Percentiles rank a stretch among this genome's conserved stretches.
Conservation (phyloP, 92 coral and sea anemone genomes). For the Siderastrea siderea region DNA sequence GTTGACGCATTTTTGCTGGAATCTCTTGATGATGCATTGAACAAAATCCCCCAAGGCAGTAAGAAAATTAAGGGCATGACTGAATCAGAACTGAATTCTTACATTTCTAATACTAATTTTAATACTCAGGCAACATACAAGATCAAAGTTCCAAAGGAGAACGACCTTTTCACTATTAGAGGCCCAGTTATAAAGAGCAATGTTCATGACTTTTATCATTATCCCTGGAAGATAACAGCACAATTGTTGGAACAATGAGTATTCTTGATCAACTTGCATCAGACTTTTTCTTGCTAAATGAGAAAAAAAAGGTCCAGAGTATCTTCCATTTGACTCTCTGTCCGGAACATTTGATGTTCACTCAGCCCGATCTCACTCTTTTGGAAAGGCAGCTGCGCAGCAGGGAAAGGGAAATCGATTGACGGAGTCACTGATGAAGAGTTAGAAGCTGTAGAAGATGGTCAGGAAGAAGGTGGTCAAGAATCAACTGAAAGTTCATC, state of each 20-base stretch:
- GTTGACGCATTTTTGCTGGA: slow-evolving; percentile 34
- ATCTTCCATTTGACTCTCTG: slow-evolving; percentile 56
- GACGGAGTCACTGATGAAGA: slow-evolving; percentile 32
- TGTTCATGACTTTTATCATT: slow-evolving; percentile 48
- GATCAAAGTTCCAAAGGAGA: slow-evolving; percentile 47
- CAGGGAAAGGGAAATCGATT: slow-evolving; percentile 19
- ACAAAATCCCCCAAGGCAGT: slow-evolving; percentile 18
- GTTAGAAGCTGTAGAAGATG: slow-evolving; percentile 5
- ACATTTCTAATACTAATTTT: slow-evolving; percentile 20
- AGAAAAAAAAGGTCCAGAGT: slow-evolving; percentile 45
- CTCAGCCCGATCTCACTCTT: slow-evolving; percentile 45
- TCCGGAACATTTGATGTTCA: slow-evolving; percentile 40
- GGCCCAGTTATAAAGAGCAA: slow-evolving; percentile 35
- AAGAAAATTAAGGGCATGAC: slow-evolving; percentile 28
- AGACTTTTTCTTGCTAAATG: slow-evolving; percentile 30
- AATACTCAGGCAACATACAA: slow-evolving; percentile 32
- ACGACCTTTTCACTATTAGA: slow-evolving; percentile 4
- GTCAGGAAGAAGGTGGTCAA: not conserved
- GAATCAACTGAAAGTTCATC: not conserved
- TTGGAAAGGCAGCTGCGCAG: not conserved
- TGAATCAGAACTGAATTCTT: slow-evolving; percentile 41
- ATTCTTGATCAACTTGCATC: slow-evolving; percentile 52
- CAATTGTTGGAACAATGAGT: slow-evolving; percentile 55
- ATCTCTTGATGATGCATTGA: slow-evolving; percentile 48
- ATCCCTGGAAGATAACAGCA: slow-evolving; percentile 62